phyloP scores from a whole-genome alignment of 1,140 invertebrate genomes.

The Papilio xuthus region DNA sequence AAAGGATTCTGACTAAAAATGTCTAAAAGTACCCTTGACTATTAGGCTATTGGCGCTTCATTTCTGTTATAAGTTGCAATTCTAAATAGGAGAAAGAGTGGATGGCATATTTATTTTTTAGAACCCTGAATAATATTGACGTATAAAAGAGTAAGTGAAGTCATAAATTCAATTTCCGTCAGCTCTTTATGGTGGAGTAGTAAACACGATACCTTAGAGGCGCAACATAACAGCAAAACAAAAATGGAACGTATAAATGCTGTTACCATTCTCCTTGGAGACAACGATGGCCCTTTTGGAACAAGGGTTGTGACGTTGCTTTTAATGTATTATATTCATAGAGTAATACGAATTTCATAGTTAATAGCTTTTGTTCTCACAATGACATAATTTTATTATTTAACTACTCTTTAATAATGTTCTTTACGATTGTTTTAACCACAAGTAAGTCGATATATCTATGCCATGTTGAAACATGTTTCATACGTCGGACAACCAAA shows the following conservation, averaged over 20 bases:
- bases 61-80: no score
- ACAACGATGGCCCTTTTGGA: background rate
- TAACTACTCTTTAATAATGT: no score
- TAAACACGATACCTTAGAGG: slow-evolving; percentile 18
- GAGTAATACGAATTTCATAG: background rate
- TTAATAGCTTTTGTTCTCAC: no score
- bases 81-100: no score
- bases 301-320: background rate
- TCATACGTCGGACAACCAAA: no score
- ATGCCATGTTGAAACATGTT: no score
- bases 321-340: background rate
- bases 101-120: background rate
- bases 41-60: no score
- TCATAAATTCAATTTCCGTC: slow-evolving; percentile 17
- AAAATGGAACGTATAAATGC: slow-evolving; percentile 25
- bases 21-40: no score
- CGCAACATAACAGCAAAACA: slow-evolving; percentile 14
- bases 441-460: no score
- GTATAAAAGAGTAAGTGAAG: slow-evolving; percentile 26
- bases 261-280: slow-evolving; percentile 8
- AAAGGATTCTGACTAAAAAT: no score
- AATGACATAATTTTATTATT: no score
- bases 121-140: background rate
- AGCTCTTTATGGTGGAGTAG: background rate
- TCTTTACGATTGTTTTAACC: no score